Evolutionary conservation across 1,140 invertebrate genomes (phyloP), one percentile per base, ranked within the genome.

Genomic region (Penaeus indicus): DNA sequence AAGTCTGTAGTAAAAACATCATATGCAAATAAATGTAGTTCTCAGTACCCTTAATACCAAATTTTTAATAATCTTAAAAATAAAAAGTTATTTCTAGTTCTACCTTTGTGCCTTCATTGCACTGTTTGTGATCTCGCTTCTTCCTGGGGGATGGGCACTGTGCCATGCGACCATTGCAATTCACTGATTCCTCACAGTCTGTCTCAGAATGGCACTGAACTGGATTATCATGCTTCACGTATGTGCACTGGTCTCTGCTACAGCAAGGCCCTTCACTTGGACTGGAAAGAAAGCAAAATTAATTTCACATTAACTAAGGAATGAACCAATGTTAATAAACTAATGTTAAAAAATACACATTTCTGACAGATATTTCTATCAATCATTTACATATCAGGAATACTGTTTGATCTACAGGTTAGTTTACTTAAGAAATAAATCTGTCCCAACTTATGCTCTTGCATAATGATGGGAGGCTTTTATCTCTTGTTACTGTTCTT

Each of bases 231-330:
- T 54, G 54, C 75, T 94, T 93, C 84, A 97, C 95, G 93, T 98
- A 99, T 86, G 94, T 93, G 92, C 98, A 99, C 21, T 94, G 95
- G 75, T 95, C 94, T 89, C 96, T 95, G 92, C 95, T 94, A 92
- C 99, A 99, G 92, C 99, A 99, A 54, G 98, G 98, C 27, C 98
- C 98, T 95, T 99, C 96, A 88, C 97, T 98, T 1, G 98, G 98
- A 93, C 97, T 98, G 94, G 69, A 94, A 91, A 90, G 63, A 82
- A 77, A 72, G 63, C 19, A 10, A 78, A 54, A 75, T 90, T 91
- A 78, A 1, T 47, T 38, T 78, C 7, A 38, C 72, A 32, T 1
- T 77, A 21, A 77, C 25, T 19, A 13, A 78, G 21, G 21, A 78
- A 38, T 22, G 27, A 38, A 47, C 19, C 16, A 1, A 78, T 42